A percentile compares a stretch with the other conserved stretches of the same genome.
These are phyloP conservation scores for Eutrigla gurnardus DNA, from an alignment of 2,797 vertebrate genomes.

Conservation along the genomic window DNA sequence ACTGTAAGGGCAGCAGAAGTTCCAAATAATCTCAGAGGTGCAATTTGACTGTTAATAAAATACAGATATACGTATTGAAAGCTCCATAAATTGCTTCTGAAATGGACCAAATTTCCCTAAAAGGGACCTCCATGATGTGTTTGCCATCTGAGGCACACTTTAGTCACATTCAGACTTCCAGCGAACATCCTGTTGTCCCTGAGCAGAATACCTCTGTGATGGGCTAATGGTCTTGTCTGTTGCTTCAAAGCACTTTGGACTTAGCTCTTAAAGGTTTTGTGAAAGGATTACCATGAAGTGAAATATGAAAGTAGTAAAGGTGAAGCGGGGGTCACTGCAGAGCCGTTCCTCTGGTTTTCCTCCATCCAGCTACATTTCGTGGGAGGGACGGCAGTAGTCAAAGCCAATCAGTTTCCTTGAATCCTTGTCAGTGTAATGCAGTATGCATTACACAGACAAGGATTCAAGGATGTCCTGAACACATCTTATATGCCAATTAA, in stretches of 20 bases:
- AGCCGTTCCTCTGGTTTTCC: slow-evolving; percentile 59
- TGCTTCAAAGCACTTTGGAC: slow-evolving; percentile 58
- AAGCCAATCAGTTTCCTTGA: slow-evolving; percentile 46
- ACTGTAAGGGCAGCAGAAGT: slow-evolving; percentile 3
- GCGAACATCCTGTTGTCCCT: slow-evolving; percentile 26
- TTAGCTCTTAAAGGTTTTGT: slow-evolving; percentile 53
- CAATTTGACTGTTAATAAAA: too few species aligned
- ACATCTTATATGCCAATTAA: slow-evolving; percentile 23
- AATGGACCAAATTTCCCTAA: not conserved
- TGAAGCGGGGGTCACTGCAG: slow-evolving; percentile 53
- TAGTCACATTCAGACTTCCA: slow-evolving; percentile 21
- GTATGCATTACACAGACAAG: too few species aligned
- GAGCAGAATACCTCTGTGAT: slow-evolving; percentile 30
- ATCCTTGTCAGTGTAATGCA: slow-evolving; percentile 11
- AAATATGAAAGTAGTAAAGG: slow-evolving; percentile 62
- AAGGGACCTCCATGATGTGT: not conserved
- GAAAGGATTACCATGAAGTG: slow-evolving; percentile 44
- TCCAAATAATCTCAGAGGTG: not conserved
- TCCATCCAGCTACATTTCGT: slow-evolving; percentile 52
- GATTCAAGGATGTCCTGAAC: slow-evolving; percentile 23
- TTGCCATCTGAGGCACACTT: slow-evolving; percentile 10
- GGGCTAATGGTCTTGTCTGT: slow-evolving; percentile 38
- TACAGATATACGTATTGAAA: too few species aligned
- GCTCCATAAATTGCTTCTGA: not conserved
- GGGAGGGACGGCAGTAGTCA: slow-evolving; percentile 47